Conservation (phyloP, 2,797 vertebrate species). For the Melanotaenia nigrans region DNA sequence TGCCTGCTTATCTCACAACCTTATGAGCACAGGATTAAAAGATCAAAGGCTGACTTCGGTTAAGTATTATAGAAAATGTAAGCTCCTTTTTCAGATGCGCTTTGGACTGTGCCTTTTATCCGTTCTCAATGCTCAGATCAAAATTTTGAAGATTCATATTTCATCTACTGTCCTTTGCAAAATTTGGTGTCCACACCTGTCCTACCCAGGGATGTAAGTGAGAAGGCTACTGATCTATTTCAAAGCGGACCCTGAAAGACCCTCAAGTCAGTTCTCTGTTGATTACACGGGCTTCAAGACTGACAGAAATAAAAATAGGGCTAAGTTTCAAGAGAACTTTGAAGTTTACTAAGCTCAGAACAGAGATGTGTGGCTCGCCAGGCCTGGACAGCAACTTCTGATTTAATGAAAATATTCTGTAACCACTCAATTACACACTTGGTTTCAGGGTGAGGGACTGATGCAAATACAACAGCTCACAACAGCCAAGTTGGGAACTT, state of each 20-base stretch:
- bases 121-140: slow-evolving; percentile 75
- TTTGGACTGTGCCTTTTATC: slow-evolving; percentile 79
- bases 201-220: slow-evolving; percentile 61
- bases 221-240: slow-evolving; percentile 68
- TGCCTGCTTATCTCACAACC: slow-evolving; percentile 95
- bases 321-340: slow-evolving; percentile 70
- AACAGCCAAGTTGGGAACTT: slow-evolving; percentile 59
- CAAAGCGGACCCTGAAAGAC: slow-evolving; percentile 75
- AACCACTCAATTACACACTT: slow-evolving; percentile 69
- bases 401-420: slow-evolving; percentile 71
- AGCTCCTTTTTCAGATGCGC: slow-evolving; percentile 86
- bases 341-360: slow-evolving; percentile 67
- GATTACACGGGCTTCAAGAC: slow-evolving; percentile 71
- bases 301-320: slow-evolving; percentile 72
- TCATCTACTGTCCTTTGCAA: slow-evolving; percentile 71
- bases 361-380: slow-evolving; percentile 38
- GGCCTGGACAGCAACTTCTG: slow-evolving; percentile 58
- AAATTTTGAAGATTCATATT: slow-evolving; percentile 80
- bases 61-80: slow-evolving; percentile 91
- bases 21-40: slow-evolving; percentile 97
- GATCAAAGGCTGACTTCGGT: slow-evolving; percentile 96
- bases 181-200: slow-evolving; percentile 78
- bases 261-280: slow-evolving; percentile 72
- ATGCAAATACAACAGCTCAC: slow-evolving; percentile 66
- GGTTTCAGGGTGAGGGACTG: slow-evolving; percentile 52